Base-by-base conservation (phyloP, 2,888 invertebrate genomes). In the Lacanobia oleracea region DNA sequence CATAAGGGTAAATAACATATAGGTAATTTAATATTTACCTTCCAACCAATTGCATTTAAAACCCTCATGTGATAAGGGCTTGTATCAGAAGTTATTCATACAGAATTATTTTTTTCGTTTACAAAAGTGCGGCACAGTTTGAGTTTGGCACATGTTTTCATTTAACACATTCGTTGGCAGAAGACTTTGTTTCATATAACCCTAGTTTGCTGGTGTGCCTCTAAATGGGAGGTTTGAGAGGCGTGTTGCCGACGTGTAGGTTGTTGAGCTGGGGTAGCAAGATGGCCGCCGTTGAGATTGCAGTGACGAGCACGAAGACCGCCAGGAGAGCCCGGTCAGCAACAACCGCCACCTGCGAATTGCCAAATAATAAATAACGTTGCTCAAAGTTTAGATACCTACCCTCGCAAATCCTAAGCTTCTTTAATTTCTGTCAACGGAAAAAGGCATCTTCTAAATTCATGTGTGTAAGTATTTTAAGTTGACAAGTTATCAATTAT, bases 231-330 rank as follows among this genome's bases (percentile, higher is more conserved):
- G 94, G 94, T 84, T 95, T 95, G 50, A 96, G 88, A 62, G 95
- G 95, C 60, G 95, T 95, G 83, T 96, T 95, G 45, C 95, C 95
- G 43, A 95, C 95, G 87, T 96, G 93, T 33, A 96, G 87, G 91
- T 96, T 91, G 94, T 97, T 84, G 95, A 98, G 85, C 96, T 97
- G 89, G 93, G 97, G 94, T 95, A 97, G 85, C 65, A 98, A 95
- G 84, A 98, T 98, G 79, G 98, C 97, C 1, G 97, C 97, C 0
- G 98, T 98, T n/a, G 98, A 97, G 81, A 98, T 97, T 63, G 97
- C 96, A 12, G 98, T 98, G 69, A 98, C 97, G 76, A 98, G 94
- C 75, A 98, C 97, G 92, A 98, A 98, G 33, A 98, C 97, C 73
- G 97, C 97, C 21, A 98, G 96, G 1, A 98, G 96, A 6, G 98